Percentiles rank a stretch among this genome's conserved stretches.
Conservation (phyloP, 2,888 invertebrate species). For the Liodrosophila aerea region DNA sequence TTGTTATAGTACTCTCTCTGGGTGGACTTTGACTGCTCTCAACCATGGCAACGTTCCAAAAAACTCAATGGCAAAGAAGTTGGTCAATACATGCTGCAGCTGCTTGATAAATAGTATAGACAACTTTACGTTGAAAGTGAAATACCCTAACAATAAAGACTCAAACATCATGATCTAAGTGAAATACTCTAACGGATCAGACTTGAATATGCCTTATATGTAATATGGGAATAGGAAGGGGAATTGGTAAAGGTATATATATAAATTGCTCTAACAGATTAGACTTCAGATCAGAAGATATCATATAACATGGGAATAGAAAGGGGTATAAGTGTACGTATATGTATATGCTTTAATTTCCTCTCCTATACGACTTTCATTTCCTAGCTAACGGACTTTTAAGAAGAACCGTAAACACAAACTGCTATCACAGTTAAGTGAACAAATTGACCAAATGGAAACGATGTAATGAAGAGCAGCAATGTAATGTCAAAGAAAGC, state of each 20-base stretch:
- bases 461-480: constrained; percentile 43
- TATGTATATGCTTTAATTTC: no score
- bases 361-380: no score
- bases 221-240: no score
- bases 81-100: constrained; percentile 39
- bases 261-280: no score
- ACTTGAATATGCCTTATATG: no score
- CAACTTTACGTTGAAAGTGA: neutral
- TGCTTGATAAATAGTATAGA: constrained; percentile 29
- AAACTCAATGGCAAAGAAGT: constrained; percentile 14
- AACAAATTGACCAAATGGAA: constrained; percentile 56
- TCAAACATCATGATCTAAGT: neutral
- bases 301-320: no score
- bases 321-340: no score
- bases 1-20: neutral
- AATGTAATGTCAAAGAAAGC: neutral
- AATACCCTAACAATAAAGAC: neutral
- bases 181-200: no score
- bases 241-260: neutral
- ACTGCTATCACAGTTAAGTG: constrained; percentile 45
- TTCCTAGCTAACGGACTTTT: no score
- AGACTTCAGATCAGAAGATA: no score
- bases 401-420: no score
- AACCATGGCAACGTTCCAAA: constrained; percentile 19
- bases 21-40: neutral